phyloP scores from a whole-genome alignment of 2,113 vertebrate species.

The Trematomus loennbergii region DNA sequence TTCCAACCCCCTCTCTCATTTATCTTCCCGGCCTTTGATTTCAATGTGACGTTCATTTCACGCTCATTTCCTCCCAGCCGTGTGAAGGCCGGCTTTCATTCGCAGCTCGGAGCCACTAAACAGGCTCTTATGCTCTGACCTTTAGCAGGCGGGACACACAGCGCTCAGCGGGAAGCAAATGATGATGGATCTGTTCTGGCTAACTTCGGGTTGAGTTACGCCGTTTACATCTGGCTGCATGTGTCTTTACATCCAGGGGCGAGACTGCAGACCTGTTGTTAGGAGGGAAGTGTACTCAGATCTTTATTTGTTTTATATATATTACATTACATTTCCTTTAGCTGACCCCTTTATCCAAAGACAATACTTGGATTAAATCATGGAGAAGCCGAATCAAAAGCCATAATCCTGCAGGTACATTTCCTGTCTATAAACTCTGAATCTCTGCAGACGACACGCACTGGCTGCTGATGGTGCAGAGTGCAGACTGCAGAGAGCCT shows the following conservation, averaged over 20 bases:
- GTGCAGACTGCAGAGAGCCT: no score
- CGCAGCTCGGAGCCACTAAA: slow-evolving; percentile 50
- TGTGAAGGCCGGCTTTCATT: slow-evolving; percentile 74
- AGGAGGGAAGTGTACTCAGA: no score
- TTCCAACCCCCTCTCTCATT: slow-evolving; percentile 62
- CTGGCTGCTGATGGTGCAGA: no score
- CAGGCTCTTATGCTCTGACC: slow-evolving; percentile 68
- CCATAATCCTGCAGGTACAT: not conserved
- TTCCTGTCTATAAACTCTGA: no score
- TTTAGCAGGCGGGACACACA: slow-evolving; percentile 60
- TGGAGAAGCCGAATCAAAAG: no score
- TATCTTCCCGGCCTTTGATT: slow-evolving; percentile 74
- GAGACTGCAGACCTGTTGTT: slow-evolving; percentile 28
- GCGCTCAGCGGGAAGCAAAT: slow-evolving; percentile 66
- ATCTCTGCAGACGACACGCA: no score
- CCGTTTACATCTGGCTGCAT: slow-evolving; percentile 17
- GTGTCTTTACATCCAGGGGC: slow-evolving; percentile 6
- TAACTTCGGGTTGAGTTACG: slow-evolving; percentile 40
- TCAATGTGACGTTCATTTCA: slow-evolving; percentile 71
- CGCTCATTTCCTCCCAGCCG: slow-evolving; percentile 64
- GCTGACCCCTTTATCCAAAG: no score
- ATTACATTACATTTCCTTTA: no score
- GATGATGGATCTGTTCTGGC: slow-evolving; percentile 78
- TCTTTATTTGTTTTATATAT: no score
- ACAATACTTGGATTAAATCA: no score